A percentile compares a stretch with the other conserved stretches of the same genome.
Conservation (phyloP, 2,113 vertebrate genomes). For the Syngnathus typhle region DNA sequence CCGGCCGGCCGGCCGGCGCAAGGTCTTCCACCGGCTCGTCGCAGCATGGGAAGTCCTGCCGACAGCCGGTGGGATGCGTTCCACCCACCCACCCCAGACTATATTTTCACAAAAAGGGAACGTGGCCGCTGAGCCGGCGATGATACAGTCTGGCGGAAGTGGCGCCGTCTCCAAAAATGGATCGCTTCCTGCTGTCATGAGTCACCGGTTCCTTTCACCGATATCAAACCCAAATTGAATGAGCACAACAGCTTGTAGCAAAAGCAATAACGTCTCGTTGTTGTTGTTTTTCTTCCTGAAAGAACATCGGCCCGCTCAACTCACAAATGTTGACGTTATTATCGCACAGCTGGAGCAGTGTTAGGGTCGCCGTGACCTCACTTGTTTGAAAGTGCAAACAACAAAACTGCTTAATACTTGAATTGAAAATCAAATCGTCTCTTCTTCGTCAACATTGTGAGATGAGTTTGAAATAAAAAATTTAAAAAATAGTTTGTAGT, state of each 20-base stretch:
- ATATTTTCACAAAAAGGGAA: slow-evolving; percentile 30
- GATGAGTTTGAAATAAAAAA: no score
- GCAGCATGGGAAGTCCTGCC: no score
- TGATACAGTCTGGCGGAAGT: slow-evolving; percentile 50
- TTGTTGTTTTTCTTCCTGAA: slow-evolving; percentile 9
- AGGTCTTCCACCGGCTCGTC: no score
- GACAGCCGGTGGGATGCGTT: no score
- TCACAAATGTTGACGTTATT: slow-evolving; percentile 12
- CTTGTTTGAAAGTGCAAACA: neutral
- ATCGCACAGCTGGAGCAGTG: neutral
- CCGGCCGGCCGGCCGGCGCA: no score
- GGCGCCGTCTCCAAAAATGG: slow-evolving; percentile 43
- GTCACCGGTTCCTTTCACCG: slow-evolving; percentile 51
- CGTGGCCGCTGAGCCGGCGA: slow-evolving; percentile 41
- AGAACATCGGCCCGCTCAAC: slow-evolving; percentile 6
- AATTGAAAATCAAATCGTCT: no score
- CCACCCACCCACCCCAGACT: no score
- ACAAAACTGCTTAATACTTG: neutral
- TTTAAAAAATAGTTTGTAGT: no score
- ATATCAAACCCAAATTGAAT: slow-evolving; percentile 45
- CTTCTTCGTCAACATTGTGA: no score
- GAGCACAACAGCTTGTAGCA: slow-evolving; percentile 26
- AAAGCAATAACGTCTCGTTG: slow-evolving; percentile 30
- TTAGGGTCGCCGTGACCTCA: neutral
- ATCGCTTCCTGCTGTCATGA: slow-evolving; percentile 51